Evolutionary conservation across 2,888 invertebrate species (phyloP).

Genomic region (Baccha elongata): DNA sequence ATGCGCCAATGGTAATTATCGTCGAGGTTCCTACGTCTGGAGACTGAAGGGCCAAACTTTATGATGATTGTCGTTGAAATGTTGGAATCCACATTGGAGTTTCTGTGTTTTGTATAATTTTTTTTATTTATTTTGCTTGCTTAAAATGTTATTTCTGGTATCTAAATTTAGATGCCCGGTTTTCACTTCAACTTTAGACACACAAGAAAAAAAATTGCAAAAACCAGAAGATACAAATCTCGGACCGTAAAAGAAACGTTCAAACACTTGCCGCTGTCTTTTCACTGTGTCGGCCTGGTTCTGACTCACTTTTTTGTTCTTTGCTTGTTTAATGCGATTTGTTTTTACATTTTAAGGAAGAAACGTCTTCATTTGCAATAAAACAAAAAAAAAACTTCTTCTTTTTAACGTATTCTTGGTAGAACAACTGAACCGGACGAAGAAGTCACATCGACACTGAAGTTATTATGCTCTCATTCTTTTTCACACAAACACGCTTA

Average conservation of each 20-base stretch:
- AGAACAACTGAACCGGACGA: conserved; percentile 30
- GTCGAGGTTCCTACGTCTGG: not conserved
- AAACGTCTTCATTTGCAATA: conserved; percentile 56
- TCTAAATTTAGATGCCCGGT: conserved; percentile 54
- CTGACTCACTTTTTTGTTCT: conserved; percentile 60
- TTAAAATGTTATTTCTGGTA: conserved; percentile 53
- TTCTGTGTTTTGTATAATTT: conserved; percentile 15
- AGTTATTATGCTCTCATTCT: conserved; percentile 53
- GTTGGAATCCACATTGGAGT: conserved; percentile 44
- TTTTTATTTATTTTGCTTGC: not conserved
- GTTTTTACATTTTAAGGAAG: conserved; percentile 36
- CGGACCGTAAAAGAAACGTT: conserved; percentile 36
- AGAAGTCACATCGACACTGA: conserved; percentile 40
- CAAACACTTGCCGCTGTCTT: conserved; percentile 66
- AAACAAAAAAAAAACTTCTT: conserved; percentile 26
- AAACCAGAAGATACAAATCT: conserved; percentile 62
- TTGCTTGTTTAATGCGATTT: conserved; percentile 32
- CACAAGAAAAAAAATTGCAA: conserved; percentile 12
- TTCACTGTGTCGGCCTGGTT: conserved; percentile 44
- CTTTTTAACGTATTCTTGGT: conserved; percentile 42
- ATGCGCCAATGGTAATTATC: not conserved
- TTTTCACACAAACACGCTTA: conserved; percentile 40
- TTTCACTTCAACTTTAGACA: conserved; percentile 38
- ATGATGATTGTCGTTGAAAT: conserved; percentile 44
- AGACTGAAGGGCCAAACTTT: conserved; percentile 38